Evolutionary conservation across 2,888 invertebrate genomes (phyloP).

Genomic region (Dynastes grantii): DNA sequence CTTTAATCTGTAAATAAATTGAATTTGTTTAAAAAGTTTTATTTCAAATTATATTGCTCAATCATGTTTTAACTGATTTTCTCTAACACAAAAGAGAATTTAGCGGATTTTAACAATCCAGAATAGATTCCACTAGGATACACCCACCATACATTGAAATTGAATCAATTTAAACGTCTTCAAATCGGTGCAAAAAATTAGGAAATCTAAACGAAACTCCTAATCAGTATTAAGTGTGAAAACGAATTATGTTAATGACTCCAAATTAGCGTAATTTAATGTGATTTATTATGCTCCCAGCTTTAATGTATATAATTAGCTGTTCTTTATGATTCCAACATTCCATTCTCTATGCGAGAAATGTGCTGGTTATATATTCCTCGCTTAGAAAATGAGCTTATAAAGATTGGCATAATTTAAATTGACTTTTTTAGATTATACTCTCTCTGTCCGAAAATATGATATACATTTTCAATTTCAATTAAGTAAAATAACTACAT

Average conservation of each 20-base stretch:
- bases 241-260: slow-evolving; percentile 16
- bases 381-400: neutral
- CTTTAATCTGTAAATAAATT: neutral
- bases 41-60: neutral
- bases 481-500: too few relatives aligned
- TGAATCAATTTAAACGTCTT: neutral
- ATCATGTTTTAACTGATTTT: neutral
- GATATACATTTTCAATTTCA: too few relatives aligned
- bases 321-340: slow-evolving; percentile 17
- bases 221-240: slow-evolving; percentile 10
- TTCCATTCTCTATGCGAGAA: slow-evolving; percentile 5
- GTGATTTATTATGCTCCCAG: slow-evolving; percentile 6
- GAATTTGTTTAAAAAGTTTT: neutral
- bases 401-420: neutral
- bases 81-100: neutral
- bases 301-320: slow-evolving; percentile 12
- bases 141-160: neutral
- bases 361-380: neutral
- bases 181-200: neutral
- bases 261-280: neutral
- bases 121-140: too few relatives aligned
- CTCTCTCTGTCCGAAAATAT: too few relatives aligned
- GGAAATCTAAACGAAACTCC: neutral
- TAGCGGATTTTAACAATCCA: too few relatives aligned
- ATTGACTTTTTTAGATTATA: too few relatives aligned